These are phyloP conservation scores for Engraulis encrasicolus DNA, from an alignment of 2,113 vertebrate genomes.

Conservation along the genomic window DNA sequence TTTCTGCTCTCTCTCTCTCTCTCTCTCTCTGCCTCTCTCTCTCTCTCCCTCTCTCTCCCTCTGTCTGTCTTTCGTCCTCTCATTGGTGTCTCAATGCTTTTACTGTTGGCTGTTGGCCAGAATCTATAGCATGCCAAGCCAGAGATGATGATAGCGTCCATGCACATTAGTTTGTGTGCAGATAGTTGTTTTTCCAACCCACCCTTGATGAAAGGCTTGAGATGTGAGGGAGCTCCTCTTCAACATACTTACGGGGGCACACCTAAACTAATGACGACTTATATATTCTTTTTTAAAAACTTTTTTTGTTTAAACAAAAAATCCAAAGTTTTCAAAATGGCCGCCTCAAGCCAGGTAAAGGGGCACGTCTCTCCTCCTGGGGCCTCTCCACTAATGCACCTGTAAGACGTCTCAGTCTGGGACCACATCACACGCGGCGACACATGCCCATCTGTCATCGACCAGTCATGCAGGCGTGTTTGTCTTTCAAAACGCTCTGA, in stretches of 20 bases:
- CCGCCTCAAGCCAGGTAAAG: slow-evolving; percentile 35
- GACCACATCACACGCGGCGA: slow-evolving; percentile 10
- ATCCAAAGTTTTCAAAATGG: slow-evolving; percentile 37
- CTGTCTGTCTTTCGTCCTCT: background rate
- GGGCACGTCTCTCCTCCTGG: background rate
- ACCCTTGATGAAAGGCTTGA: slow-evolving; percentile 38
- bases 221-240: slow-evolving; percentile 36
- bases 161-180: background rate
- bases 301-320: too few relatives aligned
- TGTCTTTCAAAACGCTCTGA: slow-evolving; percentile 26
- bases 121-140: slow-evolving; percentile 42
- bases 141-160: background rate
- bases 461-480: slow-evolving; percentile 36
- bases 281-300: background rate
- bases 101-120: slow-evolving; percentile 38
- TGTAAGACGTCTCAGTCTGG: slow-evolving; percentile 37
- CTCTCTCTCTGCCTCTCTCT: background rate
- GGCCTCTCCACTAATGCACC: slow-evolving; percentile 26
- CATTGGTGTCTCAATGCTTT: background rate
- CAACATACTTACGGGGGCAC: background rate
- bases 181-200: slow-evolving; percentile 33
- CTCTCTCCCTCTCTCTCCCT: background rate
- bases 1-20: slow-evolving; percentile 1
- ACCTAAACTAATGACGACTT: slow-evolving; percentile 35
- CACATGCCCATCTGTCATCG: slow-evolving; percentile 30